Evolutionary conservation across 2,888 invertebrate species (phyloP), one percentile per base, ranked within the genome.

Genomic region (Megaustenia siamemsis): DNA sequence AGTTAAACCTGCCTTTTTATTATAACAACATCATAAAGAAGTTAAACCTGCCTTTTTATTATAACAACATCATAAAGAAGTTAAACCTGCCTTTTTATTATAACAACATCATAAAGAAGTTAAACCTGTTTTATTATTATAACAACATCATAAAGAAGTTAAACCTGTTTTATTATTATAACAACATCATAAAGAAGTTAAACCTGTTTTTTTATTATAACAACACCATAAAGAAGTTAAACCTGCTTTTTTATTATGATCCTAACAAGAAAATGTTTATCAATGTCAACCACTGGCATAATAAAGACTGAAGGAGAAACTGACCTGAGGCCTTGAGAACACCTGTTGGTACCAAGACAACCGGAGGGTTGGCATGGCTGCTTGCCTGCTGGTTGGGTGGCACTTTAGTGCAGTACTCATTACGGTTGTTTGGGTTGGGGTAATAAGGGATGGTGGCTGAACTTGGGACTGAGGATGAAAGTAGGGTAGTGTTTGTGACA

Each of bases 291-390:
- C 63, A n/a, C n/a, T 24, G 24, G n/a, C 10, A 18, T 18, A 63
- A 63, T 8, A n/a, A n/a, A 28, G 28, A 63, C 28, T 18, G 28
- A 12, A 35, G 8, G 18, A 38, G 38, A 3, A 60, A 90, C 91
- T 93, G 94, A 95, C 96, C 96, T 94, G 96, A 96, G 88, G 96
- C 94, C 92, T 97, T 97, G 2, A 97, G 95, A 45, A 97, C 97
- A 3, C 97, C 96, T n/a, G 96, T 96, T 10, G 97, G 97, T 63
- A 97, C 97, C 95, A 97, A 96, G n/a, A 97, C 97, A 43, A 96
- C 96, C 10, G 97, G 96, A 86, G 95, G 95, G 90, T 94, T 94
- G 88, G 94, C 92, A 89, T 92, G 92, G 68, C 76, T 75, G 63
- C 93, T 92, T 63, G 95, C 95, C 87, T 96, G 96, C 94, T 97